Evolutionary conservation across 2,113 vertebrate genomes (phyloP).

Genomic region (Macrotis lagotis): DNA sequence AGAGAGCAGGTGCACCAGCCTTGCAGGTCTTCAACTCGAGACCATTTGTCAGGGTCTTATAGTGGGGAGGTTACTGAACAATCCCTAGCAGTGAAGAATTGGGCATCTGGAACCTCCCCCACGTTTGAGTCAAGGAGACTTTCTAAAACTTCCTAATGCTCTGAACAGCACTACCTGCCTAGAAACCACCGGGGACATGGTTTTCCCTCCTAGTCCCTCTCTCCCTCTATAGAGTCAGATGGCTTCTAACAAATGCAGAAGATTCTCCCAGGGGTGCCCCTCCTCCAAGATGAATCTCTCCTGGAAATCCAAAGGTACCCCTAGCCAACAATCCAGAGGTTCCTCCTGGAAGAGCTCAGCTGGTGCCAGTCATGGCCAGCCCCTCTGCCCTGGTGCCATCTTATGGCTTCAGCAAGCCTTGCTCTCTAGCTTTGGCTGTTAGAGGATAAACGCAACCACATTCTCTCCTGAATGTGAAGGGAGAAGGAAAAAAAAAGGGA

Average conservation of each 20-base stretch:
- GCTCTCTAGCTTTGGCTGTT: background rate
- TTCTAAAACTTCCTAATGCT: background rate
- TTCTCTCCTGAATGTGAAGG: background rate
- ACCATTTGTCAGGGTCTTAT: background rate
- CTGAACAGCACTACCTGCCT: background rate
- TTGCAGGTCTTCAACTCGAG: background rate
- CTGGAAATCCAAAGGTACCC: too few species aligned
- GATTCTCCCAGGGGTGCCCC: too few species aligned
- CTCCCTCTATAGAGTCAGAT: too few species aligned
- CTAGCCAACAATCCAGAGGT: too few species aligned
- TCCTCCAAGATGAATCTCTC: background rate
- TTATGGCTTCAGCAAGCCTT: background rate
- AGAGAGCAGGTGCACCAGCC: too few species aligned
- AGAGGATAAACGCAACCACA: background rate
- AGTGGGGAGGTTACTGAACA: too few species aligned
- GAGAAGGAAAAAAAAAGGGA: background rate
- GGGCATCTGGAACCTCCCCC: too few species aligned
- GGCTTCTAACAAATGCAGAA: too few species aligned
- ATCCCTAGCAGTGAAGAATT: background rate
- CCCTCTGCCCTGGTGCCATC: background rate
- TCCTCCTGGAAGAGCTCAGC: too few species aligned
- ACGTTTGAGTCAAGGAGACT: background rate
- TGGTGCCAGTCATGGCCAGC: background rate
- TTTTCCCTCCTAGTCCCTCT: background rate
- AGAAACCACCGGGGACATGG: background rate